Conservation (phyloP, 30 jellyfish, hydroid and myxozoan species). For the Turritopsis rubra region DNA sequence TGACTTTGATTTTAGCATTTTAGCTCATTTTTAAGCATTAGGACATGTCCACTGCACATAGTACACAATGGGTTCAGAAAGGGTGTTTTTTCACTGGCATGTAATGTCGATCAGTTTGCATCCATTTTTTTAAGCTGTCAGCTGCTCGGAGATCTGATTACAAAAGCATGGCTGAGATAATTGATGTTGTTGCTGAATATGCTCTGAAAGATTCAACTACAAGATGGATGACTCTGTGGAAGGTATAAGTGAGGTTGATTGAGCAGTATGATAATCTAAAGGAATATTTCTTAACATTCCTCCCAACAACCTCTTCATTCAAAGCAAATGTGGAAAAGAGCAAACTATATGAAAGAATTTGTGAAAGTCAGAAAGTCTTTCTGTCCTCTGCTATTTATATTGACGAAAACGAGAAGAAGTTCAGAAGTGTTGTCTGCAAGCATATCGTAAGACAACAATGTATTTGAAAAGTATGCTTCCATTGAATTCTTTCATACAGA, state of each 20-base stretch:
- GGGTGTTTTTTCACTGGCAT: neutral
- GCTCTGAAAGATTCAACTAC: neutral
- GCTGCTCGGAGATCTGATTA: neutral
- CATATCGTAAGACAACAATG: too few species aligned
- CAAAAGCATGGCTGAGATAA: neutral
- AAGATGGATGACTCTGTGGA: neutral
- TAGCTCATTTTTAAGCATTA: neutral
- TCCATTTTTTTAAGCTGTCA: neutral
- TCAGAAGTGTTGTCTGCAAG: too few species aligned
- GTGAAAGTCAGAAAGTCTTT: too few species aligned
- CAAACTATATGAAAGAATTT: too few species aligned
- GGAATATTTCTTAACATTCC: neutral
- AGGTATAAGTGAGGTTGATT: neutral
- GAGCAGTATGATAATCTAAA: neutral
- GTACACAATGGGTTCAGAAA: neutral
- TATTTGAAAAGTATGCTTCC: too few species aligned
- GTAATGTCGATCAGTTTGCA: neutral
- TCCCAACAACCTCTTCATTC: neutral
- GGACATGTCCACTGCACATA: neutral
- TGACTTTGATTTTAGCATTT: neutral
- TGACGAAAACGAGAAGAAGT: too few species aligned
- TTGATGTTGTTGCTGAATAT: neutral
- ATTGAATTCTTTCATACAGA: too few species aligned
- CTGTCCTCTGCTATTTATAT: too few species aligned
- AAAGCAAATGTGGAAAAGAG: too few species aligned